Evolutionary conservation across 1,140 invertebrate species (phyloP), one percentile per base, ranked within the genome.

Genomic region (Drosophila murphyi): DNA sequence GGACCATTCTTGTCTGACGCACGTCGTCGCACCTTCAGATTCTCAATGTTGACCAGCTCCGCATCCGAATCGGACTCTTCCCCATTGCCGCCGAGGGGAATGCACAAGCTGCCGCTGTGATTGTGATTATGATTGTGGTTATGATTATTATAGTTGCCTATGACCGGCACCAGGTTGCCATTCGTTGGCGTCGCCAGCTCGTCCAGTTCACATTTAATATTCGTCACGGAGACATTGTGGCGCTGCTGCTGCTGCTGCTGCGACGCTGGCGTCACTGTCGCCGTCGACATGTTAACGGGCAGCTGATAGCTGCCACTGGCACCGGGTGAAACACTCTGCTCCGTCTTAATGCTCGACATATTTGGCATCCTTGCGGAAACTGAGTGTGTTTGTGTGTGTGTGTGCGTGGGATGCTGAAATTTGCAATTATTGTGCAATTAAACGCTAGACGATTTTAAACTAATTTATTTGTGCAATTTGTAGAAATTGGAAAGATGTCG

Each of bases 171-270:
- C 45, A 90, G 55, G 57, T 92, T 92, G 39, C 90, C 90, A 39
- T 92, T 92, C n/a, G 39, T 43, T 43, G 90, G 76, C 29, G 75
- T 76, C 10, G 77, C 69, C 56, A 82, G 57, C 31, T 91, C 88
- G 31, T 92, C 90, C 54, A 91, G 59, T 51, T 92, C 91, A 45
- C 92, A 92, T 61, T 92, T 92, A 10, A 92, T 92, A 64, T 91
- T 92, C 29, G 92, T 92, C 63, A 92, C 92, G 28, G 92, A 92
- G 3, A 92, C 80, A 75, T 92, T 92, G 65, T 92, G 89, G 2
- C 92, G 72, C 0, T 54, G 39, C 8, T 43, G 39, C n/a, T 43
- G 39, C 67, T 20, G 6, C n/a, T 8, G 41, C 54, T n/a, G 31
- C 52, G 20, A 20, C 34, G 68, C 20, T 8, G 50, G 60, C 10